A percentile compares a stretch with the other conserved stretches of the same genome.
phyloP scores from a whole-genome alignment of 2,888 invertebrate genomes.

The Morpho helenor region DNA sequence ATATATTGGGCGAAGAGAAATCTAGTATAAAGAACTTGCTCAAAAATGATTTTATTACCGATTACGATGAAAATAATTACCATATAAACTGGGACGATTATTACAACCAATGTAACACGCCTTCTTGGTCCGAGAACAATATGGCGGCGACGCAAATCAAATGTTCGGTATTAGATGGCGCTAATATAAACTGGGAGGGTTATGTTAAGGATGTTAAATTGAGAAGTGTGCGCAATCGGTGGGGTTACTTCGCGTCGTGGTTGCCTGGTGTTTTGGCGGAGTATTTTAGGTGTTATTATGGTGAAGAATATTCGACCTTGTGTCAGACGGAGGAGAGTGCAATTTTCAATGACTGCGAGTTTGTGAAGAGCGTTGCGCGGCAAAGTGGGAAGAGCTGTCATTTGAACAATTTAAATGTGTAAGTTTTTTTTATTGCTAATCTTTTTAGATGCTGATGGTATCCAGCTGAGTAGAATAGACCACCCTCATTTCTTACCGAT shows the following conservation, averaged over 20 bases:
- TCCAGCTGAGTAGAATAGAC: too few species aligned
- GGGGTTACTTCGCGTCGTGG: conserved; percentile 76
- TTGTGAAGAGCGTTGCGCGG: conserved; percentile 77
- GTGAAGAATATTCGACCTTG: conserved; percentile 80
- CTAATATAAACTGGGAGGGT: conserved; percentile 85
- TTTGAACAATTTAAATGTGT: conserved; percentile 84
- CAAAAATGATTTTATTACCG: conserved; percentile 66
- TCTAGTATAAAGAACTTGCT: conserved; percentile 60
- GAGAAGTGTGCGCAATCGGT: conserved; percentile 80
- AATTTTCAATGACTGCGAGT: conserved; percentile 76
- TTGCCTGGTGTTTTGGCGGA: conserved; percentile 81
- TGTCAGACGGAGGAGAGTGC: conserved; percentile 68
- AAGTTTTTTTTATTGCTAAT: conserved; percentile 35
- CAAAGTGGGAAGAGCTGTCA: conserved; percentile 82
- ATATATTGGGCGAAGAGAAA: conserved; percentile 63
- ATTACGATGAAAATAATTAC: conserved; percentile 61
- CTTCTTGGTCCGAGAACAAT: conserved; percentile 85
- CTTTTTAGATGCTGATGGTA: too few species aligned
- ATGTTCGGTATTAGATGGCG: conserved; percentile 85
- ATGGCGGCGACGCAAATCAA: conserved; percentile 86
- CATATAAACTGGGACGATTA: conserved; percentile 88
- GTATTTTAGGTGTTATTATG: conserved; percentile 84
- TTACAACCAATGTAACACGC: conserved; percentile 86
- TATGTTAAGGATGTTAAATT: conserved; percentile 84
- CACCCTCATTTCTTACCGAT: too few species aligned